Evolutionary conservation across 2,797 vertebrate genomes (phyloP).

Genomic region (Melanotaenia boesemani): DNA sequence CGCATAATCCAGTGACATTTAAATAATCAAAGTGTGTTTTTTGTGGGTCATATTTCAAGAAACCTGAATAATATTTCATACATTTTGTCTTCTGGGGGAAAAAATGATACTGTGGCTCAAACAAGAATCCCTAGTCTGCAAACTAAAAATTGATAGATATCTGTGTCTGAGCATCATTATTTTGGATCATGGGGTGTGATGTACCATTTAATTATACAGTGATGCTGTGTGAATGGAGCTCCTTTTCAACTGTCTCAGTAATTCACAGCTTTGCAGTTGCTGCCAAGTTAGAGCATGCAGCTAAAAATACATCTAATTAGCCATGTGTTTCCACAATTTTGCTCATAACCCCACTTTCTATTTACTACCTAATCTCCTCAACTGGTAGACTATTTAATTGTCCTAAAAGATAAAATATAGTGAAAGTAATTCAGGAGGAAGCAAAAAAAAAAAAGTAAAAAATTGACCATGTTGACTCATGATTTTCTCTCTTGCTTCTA

Average conservation of each 20-base stretch:
- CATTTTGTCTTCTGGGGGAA: slow-evolving; percentile 20
- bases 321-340: slow-evolving; percentile 33
- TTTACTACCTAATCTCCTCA: slow-evolving; percentile 46
- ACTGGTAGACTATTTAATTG: slow-evolving; percentile 53
- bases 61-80: slow-evolving; percentile 49
- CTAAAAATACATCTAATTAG: slow-evolving; percentile 66
- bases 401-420: slow-evolving; percentile 44
- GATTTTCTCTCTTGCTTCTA: slow-evolving; percentile 52
- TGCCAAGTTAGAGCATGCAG: slow-evolving; percentile 61
- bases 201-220: slow-evolving; percentile 59
- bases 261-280: slow-evolving; percentile 60
- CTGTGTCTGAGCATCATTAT: slow-evolving; percentile 47
- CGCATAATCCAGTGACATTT: slow-evolving; percentile 43
- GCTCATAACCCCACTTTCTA: slow-evolving; percentile 38
- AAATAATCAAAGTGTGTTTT: slow-evolving; percentile 41
- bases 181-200: slow-evolving; percentile 55
- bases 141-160: slow-evolving; percentile 15
- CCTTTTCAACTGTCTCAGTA: slow-evolving; percentile 36
- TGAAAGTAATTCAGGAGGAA: slow-evolving; percentile 32
- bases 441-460: neutral
- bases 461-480: slow-evolving; percentile 57
- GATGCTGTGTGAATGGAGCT: slow-evolving; percentile 37
- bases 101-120: slow-evolving; percentile 29
- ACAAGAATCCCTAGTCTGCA: slow-evolving; percentile 18
- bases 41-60: slow-evolving; percentile 43